Percentiles rank a stretch among this genome's conserved stretches.
Conservation (phyloP, 2,888 invertebrate genomes). For the Euplagia quadripunctaria region DNA sequence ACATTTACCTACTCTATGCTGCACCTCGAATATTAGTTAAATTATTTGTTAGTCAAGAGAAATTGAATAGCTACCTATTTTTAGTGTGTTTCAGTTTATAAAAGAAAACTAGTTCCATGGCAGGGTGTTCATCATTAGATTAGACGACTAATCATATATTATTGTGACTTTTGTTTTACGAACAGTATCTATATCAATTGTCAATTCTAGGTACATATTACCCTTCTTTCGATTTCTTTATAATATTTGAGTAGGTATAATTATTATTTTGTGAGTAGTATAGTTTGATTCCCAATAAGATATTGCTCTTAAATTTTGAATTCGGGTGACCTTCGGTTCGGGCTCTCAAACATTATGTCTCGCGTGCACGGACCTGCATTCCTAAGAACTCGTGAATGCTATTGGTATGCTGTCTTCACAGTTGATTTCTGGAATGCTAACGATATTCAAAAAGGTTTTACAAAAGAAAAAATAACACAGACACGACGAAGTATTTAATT, state of each 20-base stretch:
- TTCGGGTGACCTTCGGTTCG: neutral
- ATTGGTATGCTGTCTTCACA: neutral
- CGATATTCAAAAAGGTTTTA: slow-evolving; percentile 46
- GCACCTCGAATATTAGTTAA: neutral
- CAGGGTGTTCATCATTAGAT: neutral
- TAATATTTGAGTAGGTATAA: neutral
- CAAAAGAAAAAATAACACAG: slow-evolving; percentile 77
- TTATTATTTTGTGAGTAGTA: neutral
- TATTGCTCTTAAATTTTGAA: neutral
- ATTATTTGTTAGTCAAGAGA: neutral
- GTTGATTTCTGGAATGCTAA: neutral
- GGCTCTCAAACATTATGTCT: neutral
- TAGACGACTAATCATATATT: neutral
- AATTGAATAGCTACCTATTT: neutral
- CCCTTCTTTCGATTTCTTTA: neutral
- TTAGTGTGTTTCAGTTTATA: neutral
- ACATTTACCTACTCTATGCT: neutral
- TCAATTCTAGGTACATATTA: no score
- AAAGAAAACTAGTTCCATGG: neutral
- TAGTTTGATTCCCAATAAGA: neutral
- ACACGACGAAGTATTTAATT: slow-evolving; percentile 88
- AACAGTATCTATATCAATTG: neutral
- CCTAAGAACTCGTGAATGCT: neutral
- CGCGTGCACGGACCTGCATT: neutral
- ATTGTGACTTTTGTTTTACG: neutral